Evolutionary conservation across 2,888 invertebrate species (phyloP), one percentile per base, ranked within the genome.

Genomic region (Drosophila fulvimacula): DNA sequence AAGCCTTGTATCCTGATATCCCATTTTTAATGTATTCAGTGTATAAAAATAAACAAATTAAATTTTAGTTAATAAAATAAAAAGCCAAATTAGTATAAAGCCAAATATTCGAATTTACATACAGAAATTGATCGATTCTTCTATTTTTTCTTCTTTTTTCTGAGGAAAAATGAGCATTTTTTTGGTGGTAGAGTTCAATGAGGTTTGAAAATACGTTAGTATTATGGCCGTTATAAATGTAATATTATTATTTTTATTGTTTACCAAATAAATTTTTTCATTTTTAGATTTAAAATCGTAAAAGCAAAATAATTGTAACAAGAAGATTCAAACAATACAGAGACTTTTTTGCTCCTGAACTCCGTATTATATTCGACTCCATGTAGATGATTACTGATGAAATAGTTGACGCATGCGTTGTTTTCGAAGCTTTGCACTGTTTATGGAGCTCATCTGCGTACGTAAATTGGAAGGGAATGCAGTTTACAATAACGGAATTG

Each of bases 371-470:
- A 57, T 82, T 82, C 13, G 73, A 49, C 17, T 78, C 75, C 82
- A 82, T 82, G n/a, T 82, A 82, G 19, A 78, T 27, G n/a, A 82
- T 69, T 46, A 78, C 84, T 42, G 80, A 78, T 7, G 80, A 63
- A 7, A 83, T 30, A n/a, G 81, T 59, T n/a, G 69, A 15, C 19
- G 56, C 32, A 13, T n/a, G 13, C 6, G 7, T 1, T 0, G 55
- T 30, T 1, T 63, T 36, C 2, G n/a, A n/a, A 0, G 19, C 46
- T 7, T 48, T 30, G 44, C 82, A 82, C 1, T 11, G 52, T 9
- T 58, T 65, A 21, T 73, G 70, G 32, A 83, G 42, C 15, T 73
- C 46, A 5, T 73, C 71, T 19, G 69, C 38, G 48, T 81, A 83
- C 13, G 55, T 41, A 6, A 82, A 79, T 17, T 56, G 67, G 44